These are phyloP conservation scores for Lithophane socia DNA, from an alignment of 2,888 invertebrate species.

Conservation along the genomic window DNA sequence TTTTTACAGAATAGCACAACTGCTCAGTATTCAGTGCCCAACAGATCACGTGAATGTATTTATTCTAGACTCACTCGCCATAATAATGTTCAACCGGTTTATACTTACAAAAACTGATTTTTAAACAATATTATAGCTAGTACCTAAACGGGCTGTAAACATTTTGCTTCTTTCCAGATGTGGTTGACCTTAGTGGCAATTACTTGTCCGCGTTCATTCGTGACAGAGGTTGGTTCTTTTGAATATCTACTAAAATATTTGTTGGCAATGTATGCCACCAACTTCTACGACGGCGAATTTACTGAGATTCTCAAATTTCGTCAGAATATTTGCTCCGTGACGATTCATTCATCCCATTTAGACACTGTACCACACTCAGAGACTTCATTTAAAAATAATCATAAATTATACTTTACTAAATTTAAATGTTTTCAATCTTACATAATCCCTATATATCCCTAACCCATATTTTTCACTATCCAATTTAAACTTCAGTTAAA, in stretches of 20 bases:
- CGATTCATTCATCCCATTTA: not conserved
- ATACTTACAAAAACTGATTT: not conserved
- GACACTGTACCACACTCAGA: not conserved
- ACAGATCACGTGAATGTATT: not conserved
- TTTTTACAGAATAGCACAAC: no score
- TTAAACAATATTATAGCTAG: not conserved
- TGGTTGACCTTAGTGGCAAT: conserved; percentile 73
- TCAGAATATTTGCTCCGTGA: not conserved
- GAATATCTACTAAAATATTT: not conserved
- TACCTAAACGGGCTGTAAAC: not conserved
- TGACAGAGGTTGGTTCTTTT: conserved; percentile 76
- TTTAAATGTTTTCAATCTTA: not conserved
- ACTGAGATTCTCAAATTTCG: not conserved
- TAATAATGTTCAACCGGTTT: not conserved
- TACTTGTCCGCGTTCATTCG: conserved; percentile 81
- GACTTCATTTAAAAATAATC: not conserved
- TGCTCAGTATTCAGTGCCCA: not conserved
- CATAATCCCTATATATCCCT: not conserved
- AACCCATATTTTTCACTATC: not conserved
- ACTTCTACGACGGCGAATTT: not conserved
- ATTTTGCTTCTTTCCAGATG: conserved; percentile 73
- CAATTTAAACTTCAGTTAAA: not conserved
- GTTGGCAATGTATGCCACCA: not conserved
- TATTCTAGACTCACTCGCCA: not conserved
- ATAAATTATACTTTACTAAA: not conserved